phyloP scores from a whole-genome alignment of 64 coral and sea anemone species.

The Porites australiensis region DNA sequence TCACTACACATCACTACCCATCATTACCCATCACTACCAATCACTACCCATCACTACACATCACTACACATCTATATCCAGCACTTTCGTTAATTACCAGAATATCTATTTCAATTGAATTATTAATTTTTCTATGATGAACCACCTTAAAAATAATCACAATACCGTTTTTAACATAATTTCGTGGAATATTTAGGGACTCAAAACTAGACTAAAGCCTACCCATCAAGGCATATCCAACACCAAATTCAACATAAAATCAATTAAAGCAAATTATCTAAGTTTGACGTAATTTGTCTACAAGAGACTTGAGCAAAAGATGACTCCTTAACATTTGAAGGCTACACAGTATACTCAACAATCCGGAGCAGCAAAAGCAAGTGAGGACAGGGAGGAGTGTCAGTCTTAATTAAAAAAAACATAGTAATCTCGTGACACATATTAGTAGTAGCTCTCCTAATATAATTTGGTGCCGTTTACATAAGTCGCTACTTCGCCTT shows the following conservation, averaged over 20 bases:
- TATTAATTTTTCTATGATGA: no score
- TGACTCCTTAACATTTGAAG: not conserved
- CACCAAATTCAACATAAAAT: not conserved
- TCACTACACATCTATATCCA: no score
- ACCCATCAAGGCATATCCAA: no score
- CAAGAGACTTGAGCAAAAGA: not conserved
- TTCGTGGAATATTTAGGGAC: slow-evolving; percentile 1
- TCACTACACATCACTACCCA: no score
- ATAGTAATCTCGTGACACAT: no score
- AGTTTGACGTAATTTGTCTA: not conserved
- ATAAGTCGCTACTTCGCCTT: not conserved
- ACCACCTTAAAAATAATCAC: no score
- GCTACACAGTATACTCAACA: not conserved
- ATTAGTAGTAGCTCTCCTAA: no score
- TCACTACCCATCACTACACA: no score
- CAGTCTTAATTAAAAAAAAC: not conserved
- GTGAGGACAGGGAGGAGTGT: not conserved
- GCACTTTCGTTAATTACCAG: no score
- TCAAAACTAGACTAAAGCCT: not conserved
- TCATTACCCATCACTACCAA: no score
- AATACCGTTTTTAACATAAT: not conserved
- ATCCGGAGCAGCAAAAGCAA: not conserved
- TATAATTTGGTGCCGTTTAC: not conserved
- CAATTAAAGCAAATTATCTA: not conserved
- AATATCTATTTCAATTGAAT: no score